Evolutionary conservation across 2,888 invertebrate species (phyloP).

Genomic region (Lucinisca nassula): DNA sequence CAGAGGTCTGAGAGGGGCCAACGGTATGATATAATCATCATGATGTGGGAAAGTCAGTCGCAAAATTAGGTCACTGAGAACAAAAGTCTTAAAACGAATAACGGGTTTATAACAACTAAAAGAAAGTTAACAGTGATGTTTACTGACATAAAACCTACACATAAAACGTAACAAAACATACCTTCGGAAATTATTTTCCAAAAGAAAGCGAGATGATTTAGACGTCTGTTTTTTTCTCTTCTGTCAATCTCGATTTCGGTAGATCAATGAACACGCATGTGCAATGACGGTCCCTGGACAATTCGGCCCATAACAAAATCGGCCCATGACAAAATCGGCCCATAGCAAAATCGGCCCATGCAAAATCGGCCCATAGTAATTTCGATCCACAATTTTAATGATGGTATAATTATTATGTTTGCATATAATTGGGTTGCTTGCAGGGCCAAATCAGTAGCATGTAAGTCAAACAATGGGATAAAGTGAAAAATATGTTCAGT

Average conservation of each 20-base stretch:
- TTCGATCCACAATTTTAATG: no score
- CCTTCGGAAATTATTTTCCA: not conserved
- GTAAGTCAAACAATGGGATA: no score
- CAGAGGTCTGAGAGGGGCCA: not conserved
- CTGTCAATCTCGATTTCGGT: constrained; percentile 61
- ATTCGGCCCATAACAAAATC: no score
- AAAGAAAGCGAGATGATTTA: not conserved
- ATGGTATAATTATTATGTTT: no score
- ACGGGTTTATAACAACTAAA: not conserved
- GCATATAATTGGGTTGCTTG: no score
- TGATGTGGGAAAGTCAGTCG: not conserved
- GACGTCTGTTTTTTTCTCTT: constrained; percentile 67
- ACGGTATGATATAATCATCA: no score
- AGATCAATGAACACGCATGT: constrained; percentile 81
- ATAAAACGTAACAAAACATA: not conserved
- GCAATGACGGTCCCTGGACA: no score
- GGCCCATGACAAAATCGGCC: no score
- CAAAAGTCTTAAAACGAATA: not conserved
- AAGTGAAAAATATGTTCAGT: no score
- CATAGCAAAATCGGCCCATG: no score
- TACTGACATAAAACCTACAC: not conserved
- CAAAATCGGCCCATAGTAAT: no score
- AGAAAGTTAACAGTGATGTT: not conserved
- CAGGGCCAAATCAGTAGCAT: no score
- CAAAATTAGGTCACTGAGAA: not conserved